A percentile compares a stretch with the other conserved stretches of the same genome.
Conservation (phyloP, 1,140 invertebrate species). For the Achatina immaculata region DNA sequence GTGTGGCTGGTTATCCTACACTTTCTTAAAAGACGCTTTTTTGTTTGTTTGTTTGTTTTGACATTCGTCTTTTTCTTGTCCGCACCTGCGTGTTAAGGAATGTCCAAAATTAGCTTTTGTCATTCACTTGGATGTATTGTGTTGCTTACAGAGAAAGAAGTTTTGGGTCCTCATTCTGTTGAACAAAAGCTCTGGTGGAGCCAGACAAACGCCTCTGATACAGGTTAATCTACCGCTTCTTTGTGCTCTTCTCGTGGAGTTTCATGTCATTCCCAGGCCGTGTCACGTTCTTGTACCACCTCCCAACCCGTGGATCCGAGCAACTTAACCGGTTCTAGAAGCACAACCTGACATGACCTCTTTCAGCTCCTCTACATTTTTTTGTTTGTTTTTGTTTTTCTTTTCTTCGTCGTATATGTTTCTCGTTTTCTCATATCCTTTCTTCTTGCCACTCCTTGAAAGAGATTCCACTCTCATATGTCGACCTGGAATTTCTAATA, state of each 20-base stretch:
- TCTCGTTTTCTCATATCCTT: not conserved
- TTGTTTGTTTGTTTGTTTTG: conserved; percentile 8
- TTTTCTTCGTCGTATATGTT: not conserved
- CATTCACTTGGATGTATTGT: not conserved
- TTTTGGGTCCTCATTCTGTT: not conserved
- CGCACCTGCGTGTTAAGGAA: not conserved
- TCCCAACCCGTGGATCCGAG: not conserved
- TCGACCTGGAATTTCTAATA: not conserved
- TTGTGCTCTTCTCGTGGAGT: not conserved
- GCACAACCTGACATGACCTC: not conserved
- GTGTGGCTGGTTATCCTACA: too few species aligned
- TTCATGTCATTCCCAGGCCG: not conserved
- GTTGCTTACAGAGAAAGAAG: not conserved
- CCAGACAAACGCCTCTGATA: not conserved
- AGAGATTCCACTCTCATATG: not conserved
- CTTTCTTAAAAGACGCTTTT: too few species aligned
- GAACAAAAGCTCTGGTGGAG: not conserved
- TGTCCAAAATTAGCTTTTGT: not conserved
- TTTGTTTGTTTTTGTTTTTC: not conserved
- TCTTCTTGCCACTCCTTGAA: not conserved
- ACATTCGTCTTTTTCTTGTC: not conserved
- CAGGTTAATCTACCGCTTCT: not conserved
- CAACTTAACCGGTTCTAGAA: not conserved
- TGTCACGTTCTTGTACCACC: not conserved
- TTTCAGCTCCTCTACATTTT: not conserved